Percentiles rank a stretch among this genome's conserved stretches.
Conservation (phyloP, 1,140 invertebrate genomes). For the Drosophila lacertosa region DNA sequence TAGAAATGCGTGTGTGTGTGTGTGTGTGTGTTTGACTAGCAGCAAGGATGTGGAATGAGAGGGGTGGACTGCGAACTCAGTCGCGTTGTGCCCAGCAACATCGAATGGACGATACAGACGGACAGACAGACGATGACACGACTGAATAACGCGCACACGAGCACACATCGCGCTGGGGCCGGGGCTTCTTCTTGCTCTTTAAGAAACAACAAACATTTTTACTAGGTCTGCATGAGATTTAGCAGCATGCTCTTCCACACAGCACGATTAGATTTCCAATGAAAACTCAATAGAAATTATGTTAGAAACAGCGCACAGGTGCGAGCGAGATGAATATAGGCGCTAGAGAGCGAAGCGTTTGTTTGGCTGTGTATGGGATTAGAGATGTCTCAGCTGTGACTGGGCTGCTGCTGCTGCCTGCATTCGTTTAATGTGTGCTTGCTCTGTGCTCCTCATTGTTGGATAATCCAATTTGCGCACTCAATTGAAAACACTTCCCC, state of each 20-base stretch:
- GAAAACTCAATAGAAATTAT: constrained; percentile 80
- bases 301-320: constrained; percentile 70
- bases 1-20: constrained; percentile 1
- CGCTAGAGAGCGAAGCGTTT: not conserved
- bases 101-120: constrained; percentile 2
- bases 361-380: constrained; percentile 37
- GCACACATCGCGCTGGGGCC: constrained; percentile 15
- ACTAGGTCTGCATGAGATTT: constrained; percentile 79
- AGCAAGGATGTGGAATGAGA: not conserved
- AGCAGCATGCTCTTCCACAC: constrained; percentile 60
- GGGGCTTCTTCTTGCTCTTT: constrained; percentile 82
- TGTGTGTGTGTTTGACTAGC: too few species aligned
- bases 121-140: not conserved
- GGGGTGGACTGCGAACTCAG: not conserved
- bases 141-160: not conserved
- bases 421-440: constrained; percentile 41
- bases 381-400: constrained; percentile 31
- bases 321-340: constrained; percentile 63
- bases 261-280: constrained; percentile 78
- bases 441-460: constrained; percentile 33
- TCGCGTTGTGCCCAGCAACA: constrained; percentile 5
- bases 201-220: constrained; percentile 83
- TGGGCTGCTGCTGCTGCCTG: constrained; percentile 28
- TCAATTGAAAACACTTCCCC: constrained; percentile 42
- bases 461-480: constrained; percentile 76